These are phyloP conservation scores for Metalampra italica DNA, from an alignment of 2,888 invertebrate species.

Conservation along the genomic window DNA sequence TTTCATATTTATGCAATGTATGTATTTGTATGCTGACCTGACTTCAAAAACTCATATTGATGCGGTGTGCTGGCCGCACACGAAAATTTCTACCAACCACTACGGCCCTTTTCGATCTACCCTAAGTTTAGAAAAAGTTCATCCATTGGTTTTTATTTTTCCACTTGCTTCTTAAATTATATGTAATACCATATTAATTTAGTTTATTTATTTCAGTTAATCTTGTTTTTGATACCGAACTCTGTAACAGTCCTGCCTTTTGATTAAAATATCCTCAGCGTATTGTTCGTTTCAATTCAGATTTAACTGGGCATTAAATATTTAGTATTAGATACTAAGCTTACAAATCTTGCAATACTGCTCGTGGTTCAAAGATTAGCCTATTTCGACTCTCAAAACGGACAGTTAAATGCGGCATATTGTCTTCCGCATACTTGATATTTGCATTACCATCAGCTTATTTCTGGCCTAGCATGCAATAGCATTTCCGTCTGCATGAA, in stretches of 20 bases:
- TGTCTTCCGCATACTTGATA: constrained; percentile 34
- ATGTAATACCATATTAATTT: no score
- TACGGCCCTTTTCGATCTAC: no score
- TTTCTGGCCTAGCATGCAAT: constrained; percentile 44
- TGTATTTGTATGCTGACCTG: no score
- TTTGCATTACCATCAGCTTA: constrained; percentile 34
- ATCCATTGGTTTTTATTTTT: no score
- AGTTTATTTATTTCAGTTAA: no score
- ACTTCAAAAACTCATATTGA: no score
- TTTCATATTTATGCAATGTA: no score
- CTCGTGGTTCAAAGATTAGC: constrained; percentile 10
- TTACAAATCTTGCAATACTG: constrained; percentile 9
- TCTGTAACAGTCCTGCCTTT: not conserved
- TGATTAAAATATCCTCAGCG: not conserved
- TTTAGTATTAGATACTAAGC: not conserved
- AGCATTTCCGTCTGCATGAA: constrained; percentile 40
- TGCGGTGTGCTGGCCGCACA: no score
- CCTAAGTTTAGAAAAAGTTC: no score
- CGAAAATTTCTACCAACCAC: no score
- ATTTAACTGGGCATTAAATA: not conserved
- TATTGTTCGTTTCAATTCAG: not conserved
- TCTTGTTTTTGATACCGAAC: no score
- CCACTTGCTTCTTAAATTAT: no score
- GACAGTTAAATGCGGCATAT: constrained; percentile 27
- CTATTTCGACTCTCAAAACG: constrained; percentile 17